Evolutionary conservation across 2,113 vertebrate species (phyloP), one percentile per base, ranked within the genome.

Genomic region (Holacanthus passer): DNA sequence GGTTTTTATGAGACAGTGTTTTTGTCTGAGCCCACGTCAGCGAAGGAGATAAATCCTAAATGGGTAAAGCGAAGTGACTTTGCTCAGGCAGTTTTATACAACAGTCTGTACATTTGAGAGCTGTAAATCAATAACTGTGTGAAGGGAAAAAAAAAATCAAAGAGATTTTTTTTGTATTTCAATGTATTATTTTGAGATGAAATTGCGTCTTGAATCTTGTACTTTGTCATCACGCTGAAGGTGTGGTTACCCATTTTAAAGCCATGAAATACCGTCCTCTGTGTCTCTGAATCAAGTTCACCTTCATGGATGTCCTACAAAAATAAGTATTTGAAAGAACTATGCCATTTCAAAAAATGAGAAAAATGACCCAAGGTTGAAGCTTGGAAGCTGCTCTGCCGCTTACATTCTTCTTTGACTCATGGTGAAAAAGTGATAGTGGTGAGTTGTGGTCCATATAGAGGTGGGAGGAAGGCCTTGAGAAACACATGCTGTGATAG

Each of bases 41-140:
- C 73, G 53, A 39, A 83, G 68, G 58, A 87, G 85, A 91, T 91
- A 88, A 79, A 92, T 92, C 75, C 73, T 88, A 73, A 86, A 91
- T 86, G 82, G 86, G 87, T 88, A 92, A 92, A 91, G 77, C 64
- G 88, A 89, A 81, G 79, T 83, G 84, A 83, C 78, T 90, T 83
- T 81, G 75, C 78, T 56, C 32, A 55, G 82, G 65, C 82, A 82
- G 64, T 87, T 89, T 91, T 88, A 89, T 81, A 71, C 55, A 76
- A 73, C 56, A 82, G 62, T 60, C 59, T 71, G 48, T 60, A 68
- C 65, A 48, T 90, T 80, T 80, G 6, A 64, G 32, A 71, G 32
- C 76, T 50, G 78, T 89, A 82, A 87, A 91, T 89, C n/a, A 86
- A 66, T 32, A 82, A 43, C 41, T 71, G 19, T 76, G 52, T 3